phyloP scores from a whole-genome alignment of 1,140 invertebrate genomes.

The Melitaea cinxia region DNA sequence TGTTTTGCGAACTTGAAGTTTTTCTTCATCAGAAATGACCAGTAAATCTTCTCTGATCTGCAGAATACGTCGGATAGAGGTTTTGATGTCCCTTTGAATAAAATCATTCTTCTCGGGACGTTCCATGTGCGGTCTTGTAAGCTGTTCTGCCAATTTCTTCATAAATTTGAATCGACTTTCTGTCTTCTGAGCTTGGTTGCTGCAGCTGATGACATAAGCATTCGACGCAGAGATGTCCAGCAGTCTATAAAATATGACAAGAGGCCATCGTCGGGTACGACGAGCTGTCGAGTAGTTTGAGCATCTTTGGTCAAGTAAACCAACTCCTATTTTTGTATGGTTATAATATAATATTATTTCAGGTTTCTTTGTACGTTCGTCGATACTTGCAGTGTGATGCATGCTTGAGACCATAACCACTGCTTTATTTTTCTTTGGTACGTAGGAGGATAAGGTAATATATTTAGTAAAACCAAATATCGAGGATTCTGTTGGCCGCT shows the following conservation, averaged over 20 bases:
- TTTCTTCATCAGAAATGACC: background rate
- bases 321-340: slow-evolving; percentile 32
- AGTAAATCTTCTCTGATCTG: background rate
- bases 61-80: background rate
- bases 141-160: background rate
- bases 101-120: background rate
- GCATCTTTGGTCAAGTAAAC: slow-evolving; percentile 31
- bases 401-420: slow-evolving; percentile 18
- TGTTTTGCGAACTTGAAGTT: too few species aligned
- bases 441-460: slow-evolving; percentile 13
- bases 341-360: slow-evolving; percentile 11
- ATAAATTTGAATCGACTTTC: background rate
- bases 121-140: background rate
- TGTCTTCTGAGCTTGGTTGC: background rate
- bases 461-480: slow-evolving; percentile 34
- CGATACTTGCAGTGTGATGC: slow-evolving; percentile 3
- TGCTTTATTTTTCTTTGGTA: slow-evolving; percentile 29
- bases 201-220: too few species aligned
- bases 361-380: slow-evolving; percentile 11
- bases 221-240: background rate
- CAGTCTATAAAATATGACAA: background rate
- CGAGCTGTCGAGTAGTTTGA: slow-evolving; percentile 27
- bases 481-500: background rate
- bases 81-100: background rate
- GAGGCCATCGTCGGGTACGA: slow-evolving; percentile 28